phyloP scores from a whole-genome alignment of 2,797 vertebrate genomes.

The Lateolabrax maculatus region DNA sequence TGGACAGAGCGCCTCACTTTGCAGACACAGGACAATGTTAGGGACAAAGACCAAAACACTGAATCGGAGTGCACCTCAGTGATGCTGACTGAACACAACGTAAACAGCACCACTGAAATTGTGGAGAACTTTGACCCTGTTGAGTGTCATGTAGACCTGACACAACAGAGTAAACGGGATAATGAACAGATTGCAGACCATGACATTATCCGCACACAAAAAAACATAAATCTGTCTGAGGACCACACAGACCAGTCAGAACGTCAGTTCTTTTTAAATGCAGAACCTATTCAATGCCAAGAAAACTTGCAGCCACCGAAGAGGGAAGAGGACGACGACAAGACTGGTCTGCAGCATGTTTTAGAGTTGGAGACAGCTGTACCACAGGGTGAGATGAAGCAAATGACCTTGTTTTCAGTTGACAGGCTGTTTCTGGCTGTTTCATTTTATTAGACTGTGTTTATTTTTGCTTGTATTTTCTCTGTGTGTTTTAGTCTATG shows the following conservation, averaged over 20 bases:
- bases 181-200: constrained; percentile 6
- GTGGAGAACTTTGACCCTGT: background rate
- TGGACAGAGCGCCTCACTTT: constrained; percentile 1
- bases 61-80: background rate
- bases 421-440: constrained; percentile 80
- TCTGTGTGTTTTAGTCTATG: background rate
- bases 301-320: constrained; percentile 13
- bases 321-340: background rate
- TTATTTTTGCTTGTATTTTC: background rate
- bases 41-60: background rate
- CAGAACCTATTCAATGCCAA: constrained; percentile 16
- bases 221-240: background rate
- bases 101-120: background rate
- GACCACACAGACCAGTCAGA: constrained; percentile 5
- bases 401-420: constrained; percentile 74
- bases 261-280: background rate
- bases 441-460: constrained; percentile 9
- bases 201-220: background rate
- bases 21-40: constrained; percentile 11
- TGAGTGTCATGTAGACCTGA: background rate
- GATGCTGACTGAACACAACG: constrained; percentile 4
- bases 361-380: constrained; percentile 3
- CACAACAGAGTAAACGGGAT: background rate
- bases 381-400: constrained; percentile 46
- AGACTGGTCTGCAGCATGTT: background rate